Evolutionary conservation across 2,888 invertebrate genomes (phyloP), one percentile per base, ranked within the genome.

Genomic region (Drosophila robusta): DNA sequence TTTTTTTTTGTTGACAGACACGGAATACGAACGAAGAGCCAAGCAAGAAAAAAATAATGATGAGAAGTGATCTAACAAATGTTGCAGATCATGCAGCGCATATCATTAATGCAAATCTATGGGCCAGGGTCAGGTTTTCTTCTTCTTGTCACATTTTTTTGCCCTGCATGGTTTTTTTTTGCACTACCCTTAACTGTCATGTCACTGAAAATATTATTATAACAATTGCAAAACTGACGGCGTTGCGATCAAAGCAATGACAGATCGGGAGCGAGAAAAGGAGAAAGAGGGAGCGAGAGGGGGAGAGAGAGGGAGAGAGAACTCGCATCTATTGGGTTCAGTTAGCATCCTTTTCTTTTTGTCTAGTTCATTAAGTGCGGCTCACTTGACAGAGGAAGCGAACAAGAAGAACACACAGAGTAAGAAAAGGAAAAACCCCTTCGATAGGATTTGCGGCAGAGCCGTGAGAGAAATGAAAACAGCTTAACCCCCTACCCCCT

Each of bases 31-130:
- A 18, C 12, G 42, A 14, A 26, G 9, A 4, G 26, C 2, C n/a
- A n/a, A 18, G 11, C 6, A 22, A 36, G 16, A 1, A 24, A 29
- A 24, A 12, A 39, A 24, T 12, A n/a, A 22, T 22, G 29, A 38
- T 44, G 46, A 47, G 45, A 47, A 58, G 6, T 51, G 44, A 51
- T 57, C 68, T 70, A 54, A 81, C 47, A 78, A 67, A 77, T 69
- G 70, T 77, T 62, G 77, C 78, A 76, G 63, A 78, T 82, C 81
- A 77, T 82, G 73, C 41, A 18, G 39, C 51, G 82, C 87, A 81
- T 81, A 81, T 85, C 85, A 83, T 83, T 81, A 83, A 83, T 83
- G 82, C 86, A 87, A 83, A 83, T 87, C 82, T 76, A 66, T 65
- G 65, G 76, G 54, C 69, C 51, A 54, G 60, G 63, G 24, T 26